Conservation (phyloP, 2,797 vertebrate species). For the Poeciliopsis presidionis region DNA sequence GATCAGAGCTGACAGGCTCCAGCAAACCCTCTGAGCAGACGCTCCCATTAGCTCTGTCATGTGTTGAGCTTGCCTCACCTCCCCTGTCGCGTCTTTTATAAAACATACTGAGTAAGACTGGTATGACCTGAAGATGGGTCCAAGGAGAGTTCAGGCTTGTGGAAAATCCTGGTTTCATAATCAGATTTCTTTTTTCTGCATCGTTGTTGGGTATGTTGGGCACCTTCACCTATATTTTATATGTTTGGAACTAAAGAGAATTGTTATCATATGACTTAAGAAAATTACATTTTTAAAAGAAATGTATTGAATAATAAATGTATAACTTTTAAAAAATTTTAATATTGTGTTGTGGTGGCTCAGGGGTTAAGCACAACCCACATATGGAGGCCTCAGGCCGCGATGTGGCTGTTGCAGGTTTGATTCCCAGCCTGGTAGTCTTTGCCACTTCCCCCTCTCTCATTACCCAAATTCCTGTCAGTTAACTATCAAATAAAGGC, state of each 20-base stretch:
- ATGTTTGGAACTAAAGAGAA: not conserved
- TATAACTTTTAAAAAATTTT: not conserved
- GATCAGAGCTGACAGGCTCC: conserved; percentile 61
- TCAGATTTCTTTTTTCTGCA: conserved; percentile 25
- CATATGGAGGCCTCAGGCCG: no score
- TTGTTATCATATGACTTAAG: not conserved
- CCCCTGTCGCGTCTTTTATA: conserved; percentile 38
- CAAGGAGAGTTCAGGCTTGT: conserved; percentile 30
- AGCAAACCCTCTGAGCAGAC: conserved; percentile 39
- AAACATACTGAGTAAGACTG: conserved; percentile 15
- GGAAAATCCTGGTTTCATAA: conserved; percentile 20
- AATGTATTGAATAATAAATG: not conserved
- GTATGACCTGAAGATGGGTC: conserved; percentile 11
- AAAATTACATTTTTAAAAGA: not conserved
- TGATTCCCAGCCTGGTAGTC: no score
- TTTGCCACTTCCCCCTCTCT: no score
- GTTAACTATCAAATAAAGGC: no score
- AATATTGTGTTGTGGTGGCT: no score
- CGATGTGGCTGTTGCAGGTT: no score
- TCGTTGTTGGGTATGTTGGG: not conserved
- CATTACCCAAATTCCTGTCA: no score
- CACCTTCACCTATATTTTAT: conserved; percentile 11
- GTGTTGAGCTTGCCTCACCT: conserved; percentile 34
- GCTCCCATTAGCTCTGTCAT: conserved; percentile 60
- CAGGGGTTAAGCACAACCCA: no score